Percentiles rank a stretch among this genome's conserved stretches.
Evolutionary conservation across 2,113 vertebrate genomes (phyloP).

Genomic region (Centropus unirufus): DNA sequence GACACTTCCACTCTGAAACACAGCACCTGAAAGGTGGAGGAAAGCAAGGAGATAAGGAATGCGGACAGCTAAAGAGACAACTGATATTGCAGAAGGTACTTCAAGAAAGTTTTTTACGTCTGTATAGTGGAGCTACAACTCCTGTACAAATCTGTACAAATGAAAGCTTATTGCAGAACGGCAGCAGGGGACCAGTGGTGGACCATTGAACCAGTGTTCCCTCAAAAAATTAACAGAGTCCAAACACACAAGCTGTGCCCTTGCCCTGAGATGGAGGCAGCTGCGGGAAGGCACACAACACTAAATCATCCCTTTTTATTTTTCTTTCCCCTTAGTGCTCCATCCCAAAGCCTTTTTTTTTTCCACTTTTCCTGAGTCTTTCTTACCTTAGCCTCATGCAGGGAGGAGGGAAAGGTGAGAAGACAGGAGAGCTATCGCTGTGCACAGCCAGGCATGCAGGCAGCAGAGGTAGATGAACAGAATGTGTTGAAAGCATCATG

Average conservation of each 20-base stretch:
- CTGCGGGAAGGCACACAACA: neutral
- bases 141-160: neutral
- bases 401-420: conserved; percentile 48
- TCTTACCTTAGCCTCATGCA: conserved; percentile 38
- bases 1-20: neutral
- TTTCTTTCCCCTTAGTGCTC: neutral
- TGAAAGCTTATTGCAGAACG: neutral
- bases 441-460: conserved; percentile 63
- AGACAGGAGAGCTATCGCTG: conserved; percentile 51
- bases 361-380: neutral
- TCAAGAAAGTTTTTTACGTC: neutral
- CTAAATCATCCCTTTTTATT: fast-evolving
- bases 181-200: neutral
- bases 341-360: neutral
- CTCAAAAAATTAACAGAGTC: neutral
- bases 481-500: conserved; percentile 62
- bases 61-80: neutral
- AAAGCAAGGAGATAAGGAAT: neutral
- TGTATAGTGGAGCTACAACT: neutral
- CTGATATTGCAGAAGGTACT: neutral
- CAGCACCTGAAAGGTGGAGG: neutral
- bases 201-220: too few species aligned
- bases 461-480: conserved; percentile 65
- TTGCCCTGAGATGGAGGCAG: neutral
- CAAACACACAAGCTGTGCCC: neutral